Percentiles rank a stretch among this genome's conserved stretches.
phyloP scores from a whole-genome alignment of 2,113 vertebrate species.

The Amblyornis subalaris region DNA sequence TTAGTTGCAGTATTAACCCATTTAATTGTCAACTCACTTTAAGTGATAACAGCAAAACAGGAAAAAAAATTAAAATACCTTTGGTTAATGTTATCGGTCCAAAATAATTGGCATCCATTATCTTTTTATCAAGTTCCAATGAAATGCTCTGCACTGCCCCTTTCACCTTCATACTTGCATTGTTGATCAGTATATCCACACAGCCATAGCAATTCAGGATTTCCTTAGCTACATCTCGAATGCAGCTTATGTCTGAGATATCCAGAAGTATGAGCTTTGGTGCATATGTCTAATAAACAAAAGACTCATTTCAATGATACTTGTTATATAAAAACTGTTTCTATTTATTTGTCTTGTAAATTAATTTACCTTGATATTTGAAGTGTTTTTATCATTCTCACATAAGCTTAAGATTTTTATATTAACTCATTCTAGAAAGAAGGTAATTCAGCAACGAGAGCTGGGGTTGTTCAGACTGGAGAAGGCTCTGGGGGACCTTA shows the following conservation, averaged over 20 bases:
- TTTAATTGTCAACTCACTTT: not conserved
- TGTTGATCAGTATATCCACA: conserved; percentile 90
- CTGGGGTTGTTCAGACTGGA: not conserved
- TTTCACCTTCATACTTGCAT: conserved; percentile 90
- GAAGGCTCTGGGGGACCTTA: not conserved
- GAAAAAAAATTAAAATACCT: conserved; percentile 70
- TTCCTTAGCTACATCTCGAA: conserved; percentile 82
- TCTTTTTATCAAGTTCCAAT: conserved; percentile 88
- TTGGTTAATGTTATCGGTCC: conserved; percentile 90
- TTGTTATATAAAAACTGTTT: not conserved
- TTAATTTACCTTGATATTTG: not conserved
- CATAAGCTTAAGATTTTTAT: not conserved
- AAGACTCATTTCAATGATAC: not conserved
- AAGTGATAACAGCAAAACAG: not conserved
- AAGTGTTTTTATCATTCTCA: not conserved
- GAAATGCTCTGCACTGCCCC: conserved; percentile 86
- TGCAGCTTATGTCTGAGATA: conserved; percentile 85
- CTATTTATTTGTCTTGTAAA: not conserved
- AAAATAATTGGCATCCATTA: conserved; percentile 97
- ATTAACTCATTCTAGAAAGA: not conserved
- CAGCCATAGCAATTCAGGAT: conserved; percentile 89
- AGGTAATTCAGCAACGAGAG: not conserved
- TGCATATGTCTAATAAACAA: conserved; percentile 83
- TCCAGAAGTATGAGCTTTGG: conserved; percentile 92
- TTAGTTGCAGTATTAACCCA: not conserved